A percentile compares a stretch with the other conserved stretches of the same genome.
Conservation (phyloP, 2,797 vertebrate species). For the Leptoclinus maculatus region DNA sequence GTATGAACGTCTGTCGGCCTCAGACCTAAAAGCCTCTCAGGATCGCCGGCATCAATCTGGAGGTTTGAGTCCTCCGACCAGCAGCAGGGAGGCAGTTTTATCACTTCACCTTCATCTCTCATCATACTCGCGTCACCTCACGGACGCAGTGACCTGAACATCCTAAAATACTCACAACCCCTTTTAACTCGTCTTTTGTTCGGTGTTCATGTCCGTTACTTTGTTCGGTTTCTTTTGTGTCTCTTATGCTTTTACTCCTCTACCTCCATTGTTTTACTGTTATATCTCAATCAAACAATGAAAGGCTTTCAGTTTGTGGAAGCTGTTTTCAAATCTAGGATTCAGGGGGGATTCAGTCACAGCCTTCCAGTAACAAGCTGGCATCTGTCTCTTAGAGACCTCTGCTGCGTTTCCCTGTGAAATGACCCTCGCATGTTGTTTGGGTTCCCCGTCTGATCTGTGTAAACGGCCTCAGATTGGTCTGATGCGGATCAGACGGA, state of each 20-base stretch:
- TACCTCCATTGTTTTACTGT: neutral
- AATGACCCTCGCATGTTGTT: slow-evolving; percentile 48
- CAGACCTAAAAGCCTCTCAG: neutral
- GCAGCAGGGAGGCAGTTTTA: slow-evolving; percentile 12
- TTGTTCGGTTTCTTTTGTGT: neutral
- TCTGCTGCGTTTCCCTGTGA: slow-evolving; percentile 20
- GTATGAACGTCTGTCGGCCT: neutral
- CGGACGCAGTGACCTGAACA: slow-evolving; percentile 18
- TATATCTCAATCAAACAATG: neutral
- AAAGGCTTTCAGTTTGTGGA: too few relatives aligned
- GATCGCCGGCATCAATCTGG: slow-evolving; percentile 16
- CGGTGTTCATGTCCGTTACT: neutral
- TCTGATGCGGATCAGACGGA: slow-evolving; percentile 49
- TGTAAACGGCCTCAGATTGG: slow-evolving; percentile 41
- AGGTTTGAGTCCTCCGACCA: slow-evolving; percentile 1
- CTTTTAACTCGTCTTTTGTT: neutral
- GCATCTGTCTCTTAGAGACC: slow-evolving; percentile 12
- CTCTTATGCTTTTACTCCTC: neutral
- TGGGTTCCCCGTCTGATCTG: slow-evolving; percentile 41
- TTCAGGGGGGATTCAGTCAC: too few relatives aligned
- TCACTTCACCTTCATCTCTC: slow-evolving; percentile 31
- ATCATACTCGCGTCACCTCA: slow-evolving; percentile 13
- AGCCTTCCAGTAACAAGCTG: slow-evolving; percentile 34
- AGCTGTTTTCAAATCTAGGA: too few relatives aligned
- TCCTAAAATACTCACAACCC: neutral